Base-by-base conservation (phyloP, 2,797 vertebrate genomes). In the Cephalopachus bancanus region DNA sequence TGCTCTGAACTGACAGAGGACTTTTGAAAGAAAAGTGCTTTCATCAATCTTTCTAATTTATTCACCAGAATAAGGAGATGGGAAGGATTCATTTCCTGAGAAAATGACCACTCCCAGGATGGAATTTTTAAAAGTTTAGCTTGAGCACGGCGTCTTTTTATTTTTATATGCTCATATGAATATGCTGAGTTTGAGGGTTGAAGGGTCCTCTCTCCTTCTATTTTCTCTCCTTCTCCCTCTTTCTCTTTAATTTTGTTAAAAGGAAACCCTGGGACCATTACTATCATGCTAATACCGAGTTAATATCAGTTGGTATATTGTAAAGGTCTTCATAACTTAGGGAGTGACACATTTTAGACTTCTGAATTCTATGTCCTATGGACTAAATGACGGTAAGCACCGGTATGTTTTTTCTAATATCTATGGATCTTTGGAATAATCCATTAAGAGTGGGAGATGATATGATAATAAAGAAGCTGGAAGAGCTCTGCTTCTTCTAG, bases 1-100 rank as follows among this genome's bases (percentile, higher is more conserved):
- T 80, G 20, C 69, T 97, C 84, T 72, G 79, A 93, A 88, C 64
- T 88, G 84, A 93, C 55, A 93, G 60, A 84, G 30, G 72, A 78
- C 74, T 97, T 98, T 88, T 71, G 49, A 96, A 86, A 96, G 87
- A 83, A 95, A 90, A 49, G 6, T 51, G 20, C 59, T 91, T 83
- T 94, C 79, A 75, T 95, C 76, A 65, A 37, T 89, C 87, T 92
- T 59, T 80, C 59, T 93, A 28, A 81, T 51, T 92, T 96, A 53
- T 94, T 93, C 49, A 51, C 59, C 55, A 89, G 81, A 80, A 89
- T 91, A 72, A 97, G 69, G 78, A 94, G 83, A 89, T 64, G 44
- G 22, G 60, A 92, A 94, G 53, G 37, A 72, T 83, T 92, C 72
- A 64, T 64, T 64, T 85, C n/a, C 75, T 37, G 26, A 71, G 17